Base-by-base conservation (phyloP, 1,140 invertebrate genomes). In the Vanessa tameamea region DNA sequence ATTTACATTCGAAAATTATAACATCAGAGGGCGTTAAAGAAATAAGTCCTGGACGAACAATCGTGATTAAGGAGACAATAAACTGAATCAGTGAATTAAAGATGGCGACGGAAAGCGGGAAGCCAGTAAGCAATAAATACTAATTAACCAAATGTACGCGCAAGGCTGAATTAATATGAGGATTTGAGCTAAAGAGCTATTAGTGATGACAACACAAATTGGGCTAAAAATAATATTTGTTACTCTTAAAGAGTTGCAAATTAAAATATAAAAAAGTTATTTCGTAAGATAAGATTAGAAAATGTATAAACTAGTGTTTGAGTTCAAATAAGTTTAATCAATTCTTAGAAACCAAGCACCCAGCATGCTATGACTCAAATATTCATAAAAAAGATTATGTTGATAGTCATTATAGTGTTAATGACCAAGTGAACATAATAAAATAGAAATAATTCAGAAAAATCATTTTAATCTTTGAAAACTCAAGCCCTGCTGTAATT, bases 111-210 rank as follows among this genome's bases (percentile, higher is more conserved):
- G 73, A 77, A 81, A 77, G 61, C 69, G 72, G 79, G 78, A 79
- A 78, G 78, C 63, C 73, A 64, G 72, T 79, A 73, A 77, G 80
- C 78, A 87, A 87, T 84, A 82, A 84, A 84, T 80, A 83, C 74
- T 85, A 87, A 87, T 86, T 81, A 86, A 82, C 83, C 81, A 85
- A 86, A 88, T 85, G 85, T 86, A 80, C 81, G 50, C 72, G 73
- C 84, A 85, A 88, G 86, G 86, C 76, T 79, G 79, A 84, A 86
- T 86, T 88, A 84, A 88, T 87, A 83, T 82, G 79, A 74, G 82
- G 85, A 85, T 87, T 83, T 85, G 79, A 75, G 76, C 72, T 82
- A 82, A 79, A 64, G 59, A 73, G 50, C 59, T 68, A 59, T 76
- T 68, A 63, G 63, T n/a, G 57, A 16, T 37, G 16, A 61, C 57